A percentile compares a stretch with the other conserved stretches of the same genome.
phyloP scores from a whole-genome alignment of 2,888 invertebrate genomes.

The Chrysotoxum bicinctum region DNA sequence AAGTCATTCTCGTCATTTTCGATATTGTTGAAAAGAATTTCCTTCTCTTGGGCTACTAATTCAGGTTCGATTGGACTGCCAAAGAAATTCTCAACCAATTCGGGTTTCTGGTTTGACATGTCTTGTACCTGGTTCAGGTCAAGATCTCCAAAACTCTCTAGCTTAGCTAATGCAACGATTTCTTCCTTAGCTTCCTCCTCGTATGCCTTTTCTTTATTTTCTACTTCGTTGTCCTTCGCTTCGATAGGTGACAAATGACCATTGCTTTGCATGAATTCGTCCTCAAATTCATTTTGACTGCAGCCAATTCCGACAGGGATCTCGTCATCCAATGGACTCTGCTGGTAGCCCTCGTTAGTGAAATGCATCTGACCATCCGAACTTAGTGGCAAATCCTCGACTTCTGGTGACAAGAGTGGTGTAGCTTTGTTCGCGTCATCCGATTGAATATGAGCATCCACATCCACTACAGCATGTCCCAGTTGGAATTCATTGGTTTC shows the following conservation, averaged over 20 bases:
- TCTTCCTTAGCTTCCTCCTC: conserved; percentile 19
- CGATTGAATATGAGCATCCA: conserved; percentile 45
- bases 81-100: conserved; percentile 43
- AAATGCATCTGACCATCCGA: conserved; percentile 58
- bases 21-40: conserved; percentile 19
- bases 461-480: conserved; percentile 44
- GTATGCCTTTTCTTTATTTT: conserved; percentile 21
- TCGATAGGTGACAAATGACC: conserved; percentile 60
- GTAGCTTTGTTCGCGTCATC: conserved; percentile 67
- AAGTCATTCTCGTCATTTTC: conserved; percentile 42
- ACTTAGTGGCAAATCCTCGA: conserved; percentile 63
- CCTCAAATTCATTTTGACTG: conserved; percentile 47
- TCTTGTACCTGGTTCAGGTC: conserved; percentile 17
- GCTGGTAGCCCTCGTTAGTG: conserved; percentile 66
- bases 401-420: conserved; percentile 67
- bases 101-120: conserved; percentile 3
- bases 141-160: conserved; percentile 32
- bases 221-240: conserved; percentile 7
- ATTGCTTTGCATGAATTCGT: conserved; percentile 55
- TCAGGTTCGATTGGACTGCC: conserved; percentile 2
- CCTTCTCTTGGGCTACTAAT: conserved; percentile 5
- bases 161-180: conserved; percentile 28
- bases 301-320: conserved; percentile 40
- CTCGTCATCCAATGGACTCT: conserved; percentile 60
- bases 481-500: conserved; percentile 54